Evolutionary conservation across 2,888 invertebrate genomes (phyloP).

Genomic region (Parnassius mnemosyne): DNA sequence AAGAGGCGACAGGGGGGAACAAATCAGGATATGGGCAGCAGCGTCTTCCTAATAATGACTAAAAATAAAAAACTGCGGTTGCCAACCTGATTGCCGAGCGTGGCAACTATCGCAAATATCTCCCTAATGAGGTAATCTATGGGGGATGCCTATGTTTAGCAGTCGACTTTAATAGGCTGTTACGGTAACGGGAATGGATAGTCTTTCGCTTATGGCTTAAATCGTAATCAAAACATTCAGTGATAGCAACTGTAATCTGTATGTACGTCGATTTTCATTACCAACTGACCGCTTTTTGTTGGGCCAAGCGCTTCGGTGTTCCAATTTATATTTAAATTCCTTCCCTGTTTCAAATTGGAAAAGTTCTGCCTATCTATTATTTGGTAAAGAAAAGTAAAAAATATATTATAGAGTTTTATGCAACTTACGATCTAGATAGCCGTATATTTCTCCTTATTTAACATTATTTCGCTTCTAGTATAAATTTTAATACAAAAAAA

Average conservation of each 20-base stretch:
- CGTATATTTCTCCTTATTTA: not conserved
- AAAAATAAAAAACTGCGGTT: no score
- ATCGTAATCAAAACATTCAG: conserved; percentile 32
- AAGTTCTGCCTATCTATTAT: conserved; percentile 44
- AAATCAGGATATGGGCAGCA: no score
- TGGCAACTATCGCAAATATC: no score
- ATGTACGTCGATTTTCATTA: conserved; percentile 69
- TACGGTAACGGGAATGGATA: no score
- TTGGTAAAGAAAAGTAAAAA: conserved; percentile 26
- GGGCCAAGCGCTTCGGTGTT: conserved; percentile 42
- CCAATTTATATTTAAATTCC: conserved; percentile 56
- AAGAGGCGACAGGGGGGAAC: no score
- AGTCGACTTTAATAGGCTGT: no score
- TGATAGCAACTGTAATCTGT: conserved; percentile 55
- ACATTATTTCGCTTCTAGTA: no score
- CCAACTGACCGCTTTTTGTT: conserved; percentile 56
- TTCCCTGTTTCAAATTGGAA: conserved; percentile 45
- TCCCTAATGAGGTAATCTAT: no score
- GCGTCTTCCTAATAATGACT: no score
- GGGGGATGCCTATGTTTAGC: no score
- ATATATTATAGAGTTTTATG: conserved; percentile 22
- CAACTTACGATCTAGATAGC: conserved; percentile 19
- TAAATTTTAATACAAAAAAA: no score
- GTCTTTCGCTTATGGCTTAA: conserved; percentile 30
- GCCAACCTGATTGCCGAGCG: no score